These are phyloP conservation scores for Oryzias sinensis DNA, from an alignment of 2,797 vertebrate genomes.

Conservation along the genomic window DNA sequence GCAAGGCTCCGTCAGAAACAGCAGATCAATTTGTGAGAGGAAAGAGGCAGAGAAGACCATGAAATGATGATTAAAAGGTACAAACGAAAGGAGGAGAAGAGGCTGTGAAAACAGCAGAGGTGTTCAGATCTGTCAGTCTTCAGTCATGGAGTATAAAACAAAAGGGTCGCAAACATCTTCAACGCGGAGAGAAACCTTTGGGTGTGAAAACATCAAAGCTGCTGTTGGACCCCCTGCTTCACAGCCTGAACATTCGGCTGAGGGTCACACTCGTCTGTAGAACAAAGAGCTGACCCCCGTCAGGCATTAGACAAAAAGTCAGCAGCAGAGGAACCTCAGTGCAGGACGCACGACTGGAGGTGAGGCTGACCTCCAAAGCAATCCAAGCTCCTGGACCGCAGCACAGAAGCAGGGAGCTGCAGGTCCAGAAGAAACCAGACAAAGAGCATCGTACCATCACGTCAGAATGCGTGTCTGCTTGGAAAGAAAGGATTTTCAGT, in stretches of 20 bases:
- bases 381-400: too few species aligned
- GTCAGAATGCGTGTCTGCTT: too few species aligned
- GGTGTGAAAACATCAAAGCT: constrained; percentile 60
- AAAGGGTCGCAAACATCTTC: constrained; percentile 57
- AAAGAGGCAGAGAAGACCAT: too few species aligned
- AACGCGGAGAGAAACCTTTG: constrained; percentile 36
- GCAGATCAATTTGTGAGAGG: constrained; percentile 9
- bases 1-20: constrained; percentile 10
- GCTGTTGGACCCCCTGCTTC: constrained; percentile 24
- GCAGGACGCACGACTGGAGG: too few species aligned
- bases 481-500: too few species aligned
- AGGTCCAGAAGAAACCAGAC: too few species aligned
- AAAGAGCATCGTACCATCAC: too few species aligned
- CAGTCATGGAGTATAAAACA: constrained; percentile 39
- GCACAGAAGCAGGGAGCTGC: too few species aligned
- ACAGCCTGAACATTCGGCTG: constrained; percentile 29
- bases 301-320: constrained; percentile 51
- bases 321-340: constrained; percentile 20
- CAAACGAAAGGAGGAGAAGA: not conserved
- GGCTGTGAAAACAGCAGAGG: not conserved
- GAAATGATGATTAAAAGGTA: too few species aligned
- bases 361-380: too few species aligned
- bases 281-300: constrained; percentile 40
- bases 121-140: constrained; percentile 14
- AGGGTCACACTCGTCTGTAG: constrained; percentile 35